These are phyloP conservation scores for Asarcornis scutulata DNA, from an alignment of 2,113 vertebrate species.

Conservation along the genomic window DNA sequence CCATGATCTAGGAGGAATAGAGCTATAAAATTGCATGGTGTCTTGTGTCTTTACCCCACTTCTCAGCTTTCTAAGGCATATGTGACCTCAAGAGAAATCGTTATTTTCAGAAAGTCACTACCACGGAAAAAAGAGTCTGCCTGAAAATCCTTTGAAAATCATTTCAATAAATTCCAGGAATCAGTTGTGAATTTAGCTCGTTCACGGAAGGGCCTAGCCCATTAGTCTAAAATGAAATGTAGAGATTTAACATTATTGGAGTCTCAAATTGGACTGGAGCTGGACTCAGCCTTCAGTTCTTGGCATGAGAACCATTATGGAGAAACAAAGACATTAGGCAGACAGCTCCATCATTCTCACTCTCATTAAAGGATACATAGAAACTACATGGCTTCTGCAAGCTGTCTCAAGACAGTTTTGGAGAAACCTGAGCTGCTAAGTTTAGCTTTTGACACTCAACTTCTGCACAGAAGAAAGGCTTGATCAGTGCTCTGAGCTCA, in stretches of 20 bases:
- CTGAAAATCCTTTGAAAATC: background rate
- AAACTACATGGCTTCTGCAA: background rate
- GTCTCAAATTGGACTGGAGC: background rate
- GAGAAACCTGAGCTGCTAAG: background rate
- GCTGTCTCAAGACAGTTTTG: background rate
- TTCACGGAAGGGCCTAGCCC: background rate
- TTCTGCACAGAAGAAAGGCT: background rate
- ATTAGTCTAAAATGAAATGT: background rate
- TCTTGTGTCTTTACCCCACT: background rate
- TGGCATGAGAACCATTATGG: background rate
- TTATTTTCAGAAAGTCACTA: background rate
- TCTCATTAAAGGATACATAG: background rate
- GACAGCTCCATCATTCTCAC: background rate
- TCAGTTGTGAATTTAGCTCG: background rate
- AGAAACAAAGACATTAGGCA: background rate
- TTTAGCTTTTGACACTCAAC: background rate
- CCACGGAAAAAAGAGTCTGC: background rate
- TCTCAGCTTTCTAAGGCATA: background rate
- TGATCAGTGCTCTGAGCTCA: background rate
- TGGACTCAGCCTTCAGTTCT: background rate
- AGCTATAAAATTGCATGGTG: background rate
- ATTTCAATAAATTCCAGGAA: background rate
- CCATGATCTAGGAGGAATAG: background rate
- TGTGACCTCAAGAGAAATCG: background rate
- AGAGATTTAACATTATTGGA: background rate